Conservation (phyloP, 1,140 invertebrate genomes). For the Daktulosphaira vitifoliae region DNA sequence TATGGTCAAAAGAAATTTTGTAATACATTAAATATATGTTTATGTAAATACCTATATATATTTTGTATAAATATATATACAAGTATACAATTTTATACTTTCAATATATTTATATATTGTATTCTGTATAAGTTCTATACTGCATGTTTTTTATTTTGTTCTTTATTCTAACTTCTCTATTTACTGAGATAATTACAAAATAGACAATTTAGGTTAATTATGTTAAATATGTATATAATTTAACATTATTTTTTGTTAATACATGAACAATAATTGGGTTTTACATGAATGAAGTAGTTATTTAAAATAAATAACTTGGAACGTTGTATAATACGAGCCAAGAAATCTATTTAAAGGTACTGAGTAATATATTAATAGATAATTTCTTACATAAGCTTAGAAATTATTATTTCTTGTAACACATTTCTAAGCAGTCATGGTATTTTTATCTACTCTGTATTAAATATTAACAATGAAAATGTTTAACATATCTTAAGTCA, state of each 20-base stretch:
- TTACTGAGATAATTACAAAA: neutral
- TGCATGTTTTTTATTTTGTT: conserved; percentile 21
- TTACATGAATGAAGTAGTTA: conserved; percentile 1
- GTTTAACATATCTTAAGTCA: too few relatives aligned
- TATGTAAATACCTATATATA: neutral
- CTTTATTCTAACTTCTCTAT: conserved; percentile 21
- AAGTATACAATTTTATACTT: too few relatives aligned
- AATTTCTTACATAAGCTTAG: neutral
- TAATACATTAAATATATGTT: neutral
- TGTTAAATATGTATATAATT: conserved; percentile 15
- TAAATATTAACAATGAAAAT: too few relatives aligned
- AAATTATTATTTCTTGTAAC: neutral
- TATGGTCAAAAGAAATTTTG: neutral
- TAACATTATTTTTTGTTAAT: conserved; percentile 20
- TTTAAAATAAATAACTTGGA: neutral
- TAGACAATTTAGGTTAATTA: neutral
- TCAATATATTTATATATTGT: neutral
- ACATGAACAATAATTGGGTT: conserved; percentile 13
- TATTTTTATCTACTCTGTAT: too few relatives aligned
- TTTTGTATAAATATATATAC: neutral
- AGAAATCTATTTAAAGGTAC: conserved; percentile 19
- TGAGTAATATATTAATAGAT: conserved; percentile 21
- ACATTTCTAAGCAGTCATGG: too few relatives aligned
- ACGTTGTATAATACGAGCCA: conserved; percentile 10
- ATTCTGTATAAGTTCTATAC: neutral